Base-by-base conservation (phyloP, 2,888 invertebrate genomes). In the Epirrita christyi region DNA sequence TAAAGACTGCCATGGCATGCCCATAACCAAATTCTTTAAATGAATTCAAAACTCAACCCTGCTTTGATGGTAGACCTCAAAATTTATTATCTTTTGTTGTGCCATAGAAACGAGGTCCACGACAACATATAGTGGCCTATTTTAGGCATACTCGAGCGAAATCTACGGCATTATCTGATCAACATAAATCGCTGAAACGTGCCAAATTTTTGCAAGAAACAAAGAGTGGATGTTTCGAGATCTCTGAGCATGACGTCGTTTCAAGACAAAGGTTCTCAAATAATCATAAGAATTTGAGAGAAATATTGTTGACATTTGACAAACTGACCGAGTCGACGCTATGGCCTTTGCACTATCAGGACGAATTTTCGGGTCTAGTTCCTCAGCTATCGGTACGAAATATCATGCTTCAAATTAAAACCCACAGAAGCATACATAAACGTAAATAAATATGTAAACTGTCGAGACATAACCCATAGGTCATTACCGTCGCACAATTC, bases 201-300 rank as follows among this genome's bases (percentile, higher is more conserved):
- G 86, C 84, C 84, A 81, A 87, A 84, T 78, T 81, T 79, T 75
- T 59, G 68, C 70, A 68, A 76, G 72, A 75, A 80, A 86, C 85
- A 86, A 87, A 85, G 84, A 75, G 64, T 61, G 68, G 61, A 76
- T 82, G 80, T 83, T 75, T 74, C 64, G 66, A 75, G 75, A 72
- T 74, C 73, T 68, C 68, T 68, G 75, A 75, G 70, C 71, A 70
- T 73, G 81, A 81, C 61, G 67, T 68, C 63, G 65, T 71, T 68
- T 68, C 60, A 59, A 63, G 57, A 74, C 73, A 71, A 72, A 70
- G 67, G 63, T 66, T 57, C 58, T 70, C 61, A 66, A 70, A 41
- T n/a, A 38, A 11, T 9, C 32, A 10, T 32, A 32, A 32, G 32
- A 4, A n/a, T n/a, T n/a, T n/a, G n/a, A n/a, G n/a, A n/a, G n/a